A percentile compares a stretch with the other conserved stretches of the same genome.
Conservation (phyloP, 1,140 invertebrate species). For the Trichogramma pretiosum region DNA sequence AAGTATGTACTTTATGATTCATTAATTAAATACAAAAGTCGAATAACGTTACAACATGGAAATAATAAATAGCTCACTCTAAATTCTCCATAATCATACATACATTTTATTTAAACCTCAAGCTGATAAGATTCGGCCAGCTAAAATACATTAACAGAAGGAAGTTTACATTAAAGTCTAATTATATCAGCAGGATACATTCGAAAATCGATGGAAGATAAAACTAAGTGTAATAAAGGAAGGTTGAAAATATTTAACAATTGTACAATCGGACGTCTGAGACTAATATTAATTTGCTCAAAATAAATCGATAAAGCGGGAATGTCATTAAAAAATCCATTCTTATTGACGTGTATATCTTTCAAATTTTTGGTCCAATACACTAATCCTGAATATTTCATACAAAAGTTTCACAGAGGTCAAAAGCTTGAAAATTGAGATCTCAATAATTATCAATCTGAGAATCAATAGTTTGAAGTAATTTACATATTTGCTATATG, state of each 20-base stretch:
- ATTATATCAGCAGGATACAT: background rate
- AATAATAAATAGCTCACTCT: conserved; percentile 14
- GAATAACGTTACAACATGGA: conserved; percentile 15
- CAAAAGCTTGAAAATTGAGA: conserved; percentile 15
- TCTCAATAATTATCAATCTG: conserved; percentile 9
- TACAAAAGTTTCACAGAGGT: conserved; percentile 9
- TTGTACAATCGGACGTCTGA: no score
- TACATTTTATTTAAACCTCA: conserved; percentile 15
- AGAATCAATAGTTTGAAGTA: conserved; percentile 11
- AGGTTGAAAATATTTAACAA: no score
- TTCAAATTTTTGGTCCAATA: conserved; percentile 15
- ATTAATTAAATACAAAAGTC: conserved; percentile 15
- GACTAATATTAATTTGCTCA: conserved; percentile 4
- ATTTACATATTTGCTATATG: conserved; percentile 11
- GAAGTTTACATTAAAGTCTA: background rate
- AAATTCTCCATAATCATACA: conserved; percentile 1
- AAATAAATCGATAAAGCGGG: conserved; percentile 15
- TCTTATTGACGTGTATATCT: conserved; percentile 9
- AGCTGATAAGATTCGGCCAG: conserved; percentile 5
- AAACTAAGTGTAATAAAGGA: conserved; percentile 9
- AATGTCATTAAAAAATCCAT: conserved; percentile 15
- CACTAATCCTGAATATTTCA: no score
- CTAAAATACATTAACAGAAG: background rate
- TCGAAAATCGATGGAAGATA: conserved; percentile 10
- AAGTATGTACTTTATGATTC: conserved; percentile 13